These are phyloP conservation scores for Ditylenchus dipsaci DNA, from an alignment of 1,140 invertebrate species.

Conservation along the genomic window DNA sequence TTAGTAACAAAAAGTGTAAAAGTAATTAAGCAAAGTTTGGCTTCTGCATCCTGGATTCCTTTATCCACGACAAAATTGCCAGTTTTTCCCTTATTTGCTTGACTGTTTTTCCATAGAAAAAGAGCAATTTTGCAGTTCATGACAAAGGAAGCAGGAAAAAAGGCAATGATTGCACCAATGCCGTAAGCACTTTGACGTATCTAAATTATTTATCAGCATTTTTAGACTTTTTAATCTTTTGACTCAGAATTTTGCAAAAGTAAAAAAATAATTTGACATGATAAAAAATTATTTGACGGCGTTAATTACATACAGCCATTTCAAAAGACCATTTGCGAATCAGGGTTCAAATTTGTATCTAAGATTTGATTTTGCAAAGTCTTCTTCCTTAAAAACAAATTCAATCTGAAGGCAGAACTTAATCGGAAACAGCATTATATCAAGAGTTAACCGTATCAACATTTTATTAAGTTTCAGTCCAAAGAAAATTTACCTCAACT, in stretches of 20 bases:
- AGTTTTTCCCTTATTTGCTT: not conserved
- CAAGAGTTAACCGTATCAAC: not conserved
- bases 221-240: not conserved
- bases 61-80: not conserved
- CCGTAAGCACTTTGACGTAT: conserved; percentile 5
- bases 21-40: conserved; percentile 1
- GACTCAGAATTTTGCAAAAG: not conserved
- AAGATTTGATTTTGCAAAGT: not conserved
- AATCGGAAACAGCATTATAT: not conserved
- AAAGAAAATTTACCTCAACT: not conserved
- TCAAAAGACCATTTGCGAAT: not conserved
- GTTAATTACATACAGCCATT: not conserved
- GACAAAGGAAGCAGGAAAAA: not conserved
- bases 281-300: not conserved
- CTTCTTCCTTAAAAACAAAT: not conserved
- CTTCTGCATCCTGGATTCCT: conserved; percentile 1
- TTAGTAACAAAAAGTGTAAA: not conserved
- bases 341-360: not conserved
- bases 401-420: not conserved
- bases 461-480: not conserved
- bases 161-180: not conserved
- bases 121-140: conserved; percentile 4
- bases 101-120: conserved; percentile 2
- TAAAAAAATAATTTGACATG: not conserved
- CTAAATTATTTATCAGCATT: not conserved